These are phyloP conservation scores for Esperia sulphurella DNA, from an alignment of 2,888 invertebrate genomes.

Conservation along the genomic window DNA sequence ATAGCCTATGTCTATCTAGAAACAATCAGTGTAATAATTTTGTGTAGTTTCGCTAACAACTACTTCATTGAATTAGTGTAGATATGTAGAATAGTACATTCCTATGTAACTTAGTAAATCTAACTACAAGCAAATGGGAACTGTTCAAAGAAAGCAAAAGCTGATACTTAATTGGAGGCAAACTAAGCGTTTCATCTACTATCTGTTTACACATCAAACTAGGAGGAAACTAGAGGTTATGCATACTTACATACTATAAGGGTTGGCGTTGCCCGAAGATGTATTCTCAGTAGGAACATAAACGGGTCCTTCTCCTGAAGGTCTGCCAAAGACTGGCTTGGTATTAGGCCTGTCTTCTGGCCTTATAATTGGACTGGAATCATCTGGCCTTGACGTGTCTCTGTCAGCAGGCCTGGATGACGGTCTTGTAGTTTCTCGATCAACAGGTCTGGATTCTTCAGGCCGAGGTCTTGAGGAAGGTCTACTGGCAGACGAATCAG, in stretches of 20 bases:
- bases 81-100: too few species aligned
- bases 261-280: conserved; percentile 35
- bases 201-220: too few species aligned
- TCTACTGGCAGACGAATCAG: conserved; percentile 20
- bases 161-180: too few species aligned
- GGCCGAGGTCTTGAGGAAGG: conserved; percentile 21
- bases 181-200: too few species aligned
- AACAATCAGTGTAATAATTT: too few species aligned
- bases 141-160: too few species aligned
- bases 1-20: too few species aligned
- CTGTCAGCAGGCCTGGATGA: conserved; percentile 1
- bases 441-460: conserved; percentile 27
- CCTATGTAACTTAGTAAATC: too few species aligned
- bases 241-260: conserved; percentile 57
- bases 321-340: conserved; percentile 43
- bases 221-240: not conserved
- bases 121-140: too few species aligned
- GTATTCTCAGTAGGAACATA: conserved; percentile 42
- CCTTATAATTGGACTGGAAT: conserved; percentile 21
- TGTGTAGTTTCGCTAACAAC: too few species aligned
- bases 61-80: too few species aligned
- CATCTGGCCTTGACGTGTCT: conserved; percentile 10
- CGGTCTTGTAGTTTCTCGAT: conserved; percentile 5
- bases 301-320: conserved; percentile 44
- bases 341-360: conserved; percentile 42